Percentiles rank a stretch among this genome's conserved stretches.
Conservation (phyloP, 2,113 vertebrate species). For the Prietella phreatophila region DNA sequence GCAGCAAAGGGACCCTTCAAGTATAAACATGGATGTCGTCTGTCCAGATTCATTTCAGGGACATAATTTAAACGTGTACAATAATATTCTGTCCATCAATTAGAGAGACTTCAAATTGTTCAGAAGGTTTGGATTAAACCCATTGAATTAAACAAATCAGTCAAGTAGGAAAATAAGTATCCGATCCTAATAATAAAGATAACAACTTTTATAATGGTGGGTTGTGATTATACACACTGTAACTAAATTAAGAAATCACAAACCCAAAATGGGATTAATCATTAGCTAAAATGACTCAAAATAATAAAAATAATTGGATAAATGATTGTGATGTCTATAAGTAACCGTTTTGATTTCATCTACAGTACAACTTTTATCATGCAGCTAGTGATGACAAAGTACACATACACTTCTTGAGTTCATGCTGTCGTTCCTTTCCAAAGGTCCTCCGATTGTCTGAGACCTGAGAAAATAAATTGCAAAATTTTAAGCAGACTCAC, state of each 20-base stretch:
- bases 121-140: background rate
- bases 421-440: slow-evolving; percentile 60
- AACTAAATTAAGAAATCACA: background rate
- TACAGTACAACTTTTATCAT: slow-evolving; percentile 7
- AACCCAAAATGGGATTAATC: background rate
- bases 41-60: background rate
- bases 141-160: background rate
- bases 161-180: background rate
- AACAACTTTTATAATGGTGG: background rate
- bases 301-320: background rate
- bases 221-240: background rate
- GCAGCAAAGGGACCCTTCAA: background rate
- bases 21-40: background rate
- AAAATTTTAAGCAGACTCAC: background rate
- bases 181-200: background rate
- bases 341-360: background rate
- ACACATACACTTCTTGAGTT: slow-evolving; percentile 60
- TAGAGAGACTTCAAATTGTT: background rate
- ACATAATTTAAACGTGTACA: background rate
- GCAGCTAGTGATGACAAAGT: too few relatives aligned
- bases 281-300: background rate
- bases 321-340: background rate
- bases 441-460: slow-evolving; percentile 64
- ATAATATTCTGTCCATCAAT: background rate
- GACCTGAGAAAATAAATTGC: slow-evolving; percentile 59